Conservation (phyloP, 2,888 invertebrate genomes). For the Halocaridina rubra region DNA sequence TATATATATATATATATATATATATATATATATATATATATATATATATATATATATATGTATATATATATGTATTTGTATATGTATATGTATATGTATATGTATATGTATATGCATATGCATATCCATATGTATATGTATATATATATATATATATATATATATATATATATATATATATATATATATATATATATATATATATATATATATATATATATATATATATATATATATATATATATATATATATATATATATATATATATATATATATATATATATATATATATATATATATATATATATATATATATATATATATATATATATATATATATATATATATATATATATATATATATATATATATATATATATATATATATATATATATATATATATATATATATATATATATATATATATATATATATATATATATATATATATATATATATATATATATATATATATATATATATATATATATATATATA, state of each 20-base stretch:
- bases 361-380: not conserved
- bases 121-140: not conserved
- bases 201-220: not conserved
- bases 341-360: not conserved
- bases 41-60: not conserved
- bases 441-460: not conserved
- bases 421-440: not conserved
- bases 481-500: not conserved
- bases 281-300: not conserved
- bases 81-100: not conserved
- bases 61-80: not conserved
- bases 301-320: not conserved
- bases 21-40: not conserved
- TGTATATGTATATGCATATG: not conserved
- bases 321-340: not conserved
- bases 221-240: not conserved
- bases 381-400: not conserved
- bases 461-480: not conserved
- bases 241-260: not conserved
- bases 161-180: not conserved
- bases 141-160: not conserved
- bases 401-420: not conserved
- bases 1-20: not conserved
- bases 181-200: not conserved
- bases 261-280: not conserved